These are phyloP conservation scores for Propithecus deckenii DNA, from an alignment of 2,797 vertebrate genomes.

Conservation along the genomic window DNA sequence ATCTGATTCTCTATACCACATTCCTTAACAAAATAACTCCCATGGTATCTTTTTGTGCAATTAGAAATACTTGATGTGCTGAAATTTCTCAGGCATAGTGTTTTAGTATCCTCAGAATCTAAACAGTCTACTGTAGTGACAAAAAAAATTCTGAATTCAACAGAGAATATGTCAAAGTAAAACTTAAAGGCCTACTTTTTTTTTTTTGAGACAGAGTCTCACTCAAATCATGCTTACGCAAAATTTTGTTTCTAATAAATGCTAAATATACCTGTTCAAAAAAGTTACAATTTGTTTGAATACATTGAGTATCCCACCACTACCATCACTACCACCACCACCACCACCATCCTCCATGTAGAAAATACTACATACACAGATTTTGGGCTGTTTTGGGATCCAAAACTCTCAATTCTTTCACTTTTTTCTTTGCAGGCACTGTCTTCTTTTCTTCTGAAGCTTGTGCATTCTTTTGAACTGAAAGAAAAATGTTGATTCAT, in stretches of 20 bases:
- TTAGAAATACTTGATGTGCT: conserved; percentile 36
- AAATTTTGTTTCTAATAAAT: not conserved
- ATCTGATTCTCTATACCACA: not conserved
- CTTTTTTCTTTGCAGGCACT: conserved; percentile 92
- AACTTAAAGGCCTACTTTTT: not conserved
- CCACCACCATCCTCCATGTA: not conserved
- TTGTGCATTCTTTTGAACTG: conserved; percentile 91
- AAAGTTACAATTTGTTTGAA: not conserved
- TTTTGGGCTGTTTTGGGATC: conserved; percentile 97
- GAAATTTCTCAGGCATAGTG: conserved; percentile 2
- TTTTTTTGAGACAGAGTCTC: too few species aligned
- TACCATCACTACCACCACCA: too few species aligned
- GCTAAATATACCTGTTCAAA: not conserved
- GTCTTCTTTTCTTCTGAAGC: conserved; percentile 89
- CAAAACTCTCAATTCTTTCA: conserved; percentile 95
- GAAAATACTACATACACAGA: conserved; percentile 91
- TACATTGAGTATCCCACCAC: not conserved
- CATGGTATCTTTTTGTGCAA: not conserved
- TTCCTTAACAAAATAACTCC: conserved; percentile 38
- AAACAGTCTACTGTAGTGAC: not conserved
- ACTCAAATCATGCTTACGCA: not conserved
- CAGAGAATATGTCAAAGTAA: not conserved
- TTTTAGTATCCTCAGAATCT: not conserved
- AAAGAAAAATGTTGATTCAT: conserved; percentile 67
- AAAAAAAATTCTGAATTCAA: conserved; percentile 23